Evolutionary conservation across 2,113 vertebrate genomes (phyloP), one percentile per base, ranked within the genome.

Genomic region (Pachyramphus minor): DNA sequence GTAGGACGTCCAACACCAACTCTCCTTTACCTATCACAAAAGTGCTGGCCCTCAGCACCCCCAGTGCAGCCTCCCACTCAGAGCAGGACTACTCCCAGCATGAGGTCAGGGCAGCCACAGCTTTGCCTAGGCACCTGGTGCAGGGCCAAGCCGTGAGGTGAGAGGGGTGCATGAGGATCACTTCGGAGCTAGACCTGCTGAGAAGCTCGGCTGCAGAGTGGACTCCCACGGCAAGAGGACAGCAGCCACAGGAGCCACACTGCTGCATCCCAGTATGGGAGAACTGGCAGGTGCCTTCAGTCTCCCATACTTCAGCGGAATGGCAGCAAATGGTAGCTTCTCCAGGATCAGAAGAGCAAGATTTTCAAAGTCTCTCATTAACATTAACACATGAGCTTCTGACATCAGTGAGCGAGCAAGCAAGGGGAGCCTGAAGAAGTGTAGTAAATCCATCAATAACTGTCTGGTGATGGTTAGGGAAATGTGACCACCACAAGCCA

Each of bases 401-500:
- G 90, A 88, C 58, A 69, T 8, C 18, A 71, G 62, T 68, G 58
- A 85, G 64, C 2, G 0, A 42, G 33, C 12, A 90, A 93, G 88
- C 67, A 67, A 95, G 33, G 27, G 72, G 33, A 90, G 42, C 68
- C 86, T 89, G 88, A 86, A 66, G 50, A 92, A 95, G 76, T 1
- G 0, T 47, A 74, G 63, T 14, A 86, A 92, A 39, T 92, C 88
- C 83, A 90, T 84, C 64, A 77, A 27, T 58, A 93, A 92, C 45
- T 45, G 28, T 53, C 69, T 52, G 45, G 72, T 88, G 83, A 84
- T 10, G 12, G 88, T 77, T 80, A 77, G 11, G 80, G 68, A 95
- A 95, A 86, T 59, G 89, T 67, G 76, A 77, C 68, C 79, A 86
- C 45, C 79, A 88, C 59, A 79, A 96, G 58, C 47, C 74, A 75